Base-by-base conservation (phyloP, 2,113 vertebrate genomes). In the Asarcornis scutulata region DNA sequence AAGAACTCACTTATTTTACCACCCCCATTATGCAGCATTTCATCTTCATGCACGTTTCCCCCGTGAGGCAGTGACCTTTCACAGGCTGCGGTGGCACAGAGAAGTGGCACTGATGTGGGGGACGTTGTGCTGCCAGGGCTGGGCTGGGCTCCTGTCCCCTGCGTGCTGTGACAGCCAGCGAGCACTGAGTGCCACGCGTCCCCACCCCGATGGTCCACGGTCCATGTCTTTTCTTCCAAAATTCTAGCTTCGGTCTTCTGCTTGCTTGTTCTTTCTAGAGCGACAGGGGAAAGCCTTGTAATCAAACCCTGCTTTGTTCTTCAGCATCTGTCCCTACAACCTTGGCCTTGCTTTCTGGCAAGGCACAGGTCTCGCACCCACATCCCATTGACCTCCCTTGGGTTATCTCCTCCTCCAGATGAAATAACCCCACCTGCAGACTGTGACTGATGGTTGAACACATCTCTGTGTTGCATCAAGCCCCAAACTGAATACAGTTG, bases 321-420 rank as follows among this genome's bases (percentile, higher is more conserved):
- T 26, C 18, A 32, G 25, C 18, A 5, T 32, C 50, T 18, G 59
- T 48, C 23, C 72, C 52, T 36, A 14, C 34, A 42, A 25, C 6
- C 32, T 48, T 77, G 81, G 8, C 1, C 23, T 58, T 82, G 36
- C 56, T 64, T 13, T 12, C 18, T 26, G n/a, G 12, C 53, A 25
- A 42, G 40, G 31, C 29, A 52, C 14, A 5, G 52, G 36, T 31
- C 50, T 71, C 48, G 18, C n/a, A 22, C 55, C 40, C 29, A 17
- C 0, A 0, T 32, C 23, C 56, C 29, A 13, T 3, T 69, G 71
- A 9, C 17, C 52, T 79, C 50, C 64, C 0, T 0, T 18, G 42
- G 59, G 32, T 63, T 23, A 12, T 71, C 23, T 55, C 25, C 40
- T 55, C 14, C 55, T 66, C 82, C 22, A 1, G 16, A 5, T 27